Evolutionary conservation across 2,888 invertebrate species (phyloP).

Genomic region (Spodoptera littoralis): DNA sequence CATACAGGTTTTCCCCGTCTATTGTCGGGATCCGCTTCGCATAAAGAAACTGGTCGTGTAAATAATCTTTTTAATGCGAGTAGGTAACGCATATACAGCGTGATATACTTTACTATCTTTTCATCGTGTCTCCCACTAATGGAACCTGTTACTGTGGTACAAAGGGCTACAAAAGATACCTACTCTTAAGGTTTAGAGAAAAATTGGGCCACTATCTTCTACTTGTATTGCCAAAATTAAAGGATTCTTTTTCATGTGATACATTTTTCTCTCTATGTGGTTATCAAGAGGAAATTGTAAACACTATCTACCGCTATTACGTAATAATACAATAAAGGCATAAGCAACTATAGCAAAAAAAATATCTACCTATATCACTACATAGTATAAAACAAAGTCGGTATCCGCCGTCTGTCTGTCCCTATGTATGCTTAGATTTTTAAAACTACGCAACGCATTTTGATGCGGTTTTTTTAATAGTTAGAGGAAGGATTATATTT

Average conservation of each 20-base stretch:
- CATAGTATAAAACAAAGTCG: no score
- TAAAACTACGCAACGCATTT: no score
- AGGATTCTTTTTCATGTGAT: constrained; percentile 1
- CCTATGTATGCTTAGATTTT: no score
- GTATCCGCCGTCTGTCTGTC: no score
- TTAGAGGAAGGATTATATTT: no score
- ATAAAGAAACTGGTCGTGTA: constrained; percentile 42
- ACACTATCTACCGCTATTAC: no score
- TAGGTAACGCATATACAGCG: constrained; percentile 25
- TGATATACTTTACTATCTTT: constrained; percentile 51
- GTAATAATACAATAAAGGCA: no score
- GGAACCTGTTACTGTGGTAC: constrained; percentile 60
- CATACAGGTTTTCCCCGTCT: constrained; percentile 41
- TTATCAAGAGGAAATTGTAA: background rate
- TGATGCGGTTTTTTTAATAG: no score
- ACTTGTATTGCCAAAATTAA: constrained; percentile 38
- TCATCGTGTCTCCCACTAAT: constrained; percentile 61
- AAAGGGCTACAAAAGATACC: constrained; percentile 57
- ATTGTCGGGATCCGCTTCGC: constrained; percentile 25
- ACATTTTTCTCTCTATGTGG: background rate
- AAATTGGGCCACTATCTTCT: constrained; percentile 57
- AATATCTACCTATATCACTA: no score
- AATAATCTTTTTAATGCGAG: constrained; percentile 50
- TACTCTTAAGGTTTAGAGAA: constrained; percentile 50
- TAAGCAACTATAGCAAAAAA: no score